Conservation (phyloP, 1,140 invertebrate species). For the Watersipora subatra region DNA sequence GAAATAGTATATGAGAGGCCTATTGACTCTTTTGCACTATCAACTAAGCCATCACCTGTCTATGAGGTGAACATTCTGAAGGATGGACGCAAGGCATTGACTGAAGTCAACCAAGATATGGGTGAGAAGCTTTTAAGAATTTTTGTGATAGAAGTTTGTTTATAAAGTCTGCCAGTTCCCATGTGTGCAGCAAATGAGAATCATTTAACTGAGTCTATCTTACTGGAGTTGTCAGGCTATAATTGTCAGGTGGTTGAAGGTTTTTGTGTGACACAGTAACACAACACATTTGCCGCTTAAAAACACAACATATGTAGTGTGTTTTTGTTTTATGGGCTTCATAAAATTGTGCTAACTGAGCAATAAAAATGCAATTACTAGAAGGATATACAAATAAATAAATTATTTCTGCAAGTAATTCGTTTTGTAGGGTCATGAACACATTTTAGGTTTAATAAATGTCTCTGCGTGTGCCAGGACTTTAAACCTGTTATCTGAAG, state of each 20-base stretch:
- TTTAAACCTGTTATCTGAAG: too few relatives aligned
- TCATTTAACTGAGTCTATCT: not conserved
- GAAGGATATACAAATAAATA: too few relatives aligned
- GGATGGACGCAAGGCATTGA: slow-evolving; percentile 61
- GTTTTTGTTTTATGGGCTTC: too few relatives aligned
- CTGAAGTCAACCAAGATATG: slow-evolving; percentile 66
- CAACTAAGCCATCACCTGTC: slow-evolving; percentile 55
- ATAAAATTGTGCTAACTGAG: too few relatives aligned
- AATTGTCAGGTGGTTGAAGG: not conserved
- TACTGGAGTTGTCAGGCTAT: not conserved
- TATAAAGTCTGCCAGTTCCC: not conserved
- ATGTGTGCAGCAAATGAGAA: not conserved
- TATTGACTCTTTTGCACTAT: slow-evolving; percentile 53
- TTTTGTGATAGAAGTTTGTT: not conserved
- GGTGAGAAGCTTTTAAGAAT: slow-evolving; percentile 42
- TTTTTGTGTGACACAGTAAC: not conserved
- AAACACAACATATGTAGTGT: not conserved
- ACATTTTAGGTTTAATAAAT: too few relatives aligned
- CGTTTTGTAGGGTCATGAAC: too few relatives aligned
- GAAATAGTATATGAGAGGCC: slow-evolving; percentile 10
- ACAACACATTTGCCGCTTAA: not conserved
- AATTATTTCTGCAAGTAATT: too few relatives aligned
- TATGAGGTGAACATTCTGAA: slow-evolving; percentile 66
- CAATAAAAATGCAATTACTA: too few relatives aligned
- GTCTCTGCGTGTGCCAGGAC: too few relatives aligned